These are phyloP conservation scores for Morone saxatilis DNA, from an alignment of 2,113 vertebrate species.

Conservation along the genomic window DNA sequence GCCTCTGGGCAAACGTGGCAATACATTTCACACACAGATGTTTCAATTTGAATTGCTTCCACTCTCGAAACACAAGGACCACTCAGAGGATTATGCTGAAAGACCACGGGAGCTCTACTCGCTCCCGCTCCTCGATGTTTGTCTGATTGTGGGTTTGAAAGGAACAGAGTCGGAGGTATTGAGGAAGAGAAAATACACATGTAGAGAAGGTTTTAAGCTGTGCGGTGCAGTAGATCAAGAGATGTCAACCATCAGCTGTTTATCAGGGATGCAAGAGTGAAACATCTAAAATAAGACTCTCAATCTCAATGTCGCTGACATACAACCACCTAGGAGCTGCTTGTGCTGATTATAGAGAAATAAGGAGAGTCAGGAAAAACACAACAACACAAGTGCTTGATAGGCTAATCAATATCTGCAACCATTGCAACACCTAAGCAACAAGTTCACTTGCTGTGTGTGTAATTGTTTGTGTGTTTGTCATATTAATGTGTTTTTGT, in stretches of 20 bases:
- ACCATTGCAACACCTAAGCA: not conserved
- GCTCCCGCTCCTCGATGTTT: not conserved
- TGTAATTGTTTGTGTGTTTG: not conserved
- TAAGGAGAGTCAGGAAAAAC: not conserved
- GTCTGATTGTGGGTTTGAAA: not conserved
- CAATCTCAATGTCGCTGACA: slow-evolving; percentile 14
- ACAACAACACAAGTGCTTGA: slow-evolving; percentile 8
- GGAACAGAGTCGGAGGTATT: not conserved
- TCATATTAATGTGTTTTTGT: not conserved
- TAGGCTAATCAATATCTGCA: slow-evolving; percentile 34
- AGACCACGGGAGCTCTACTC: not conserved
- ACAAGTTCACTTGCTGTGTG: not conserved
- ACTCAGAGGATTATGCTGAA: not conserved
- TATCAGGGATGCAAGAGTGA: slow-evolving; percentile 43
- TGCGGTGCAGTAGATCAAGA: not conserved
- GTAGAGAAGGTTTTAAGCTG: not conserved
- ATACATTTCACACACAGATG: slow-evolving; percentile 23
- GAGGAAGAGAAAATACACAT: not conserved
- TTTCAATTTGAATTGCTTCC: slow-evolving; percentile 8
- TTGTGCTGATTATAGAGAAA: slow-evolving; percentile 37
- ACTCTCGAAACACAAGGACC: not conserved
- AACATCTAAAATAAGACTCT: slow-evolving; percentile 35
- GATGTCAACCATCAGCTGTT: slow-evolving; percentile 14
- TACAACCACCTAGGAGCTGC: slow-evolving; percentile 36
- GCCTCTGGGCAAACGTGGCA: slow-evolving; percentile 33